phyloP scores from a whole-genome alignment of 2,888 invertebrate species.

The Diadromus collaris region DNA sequence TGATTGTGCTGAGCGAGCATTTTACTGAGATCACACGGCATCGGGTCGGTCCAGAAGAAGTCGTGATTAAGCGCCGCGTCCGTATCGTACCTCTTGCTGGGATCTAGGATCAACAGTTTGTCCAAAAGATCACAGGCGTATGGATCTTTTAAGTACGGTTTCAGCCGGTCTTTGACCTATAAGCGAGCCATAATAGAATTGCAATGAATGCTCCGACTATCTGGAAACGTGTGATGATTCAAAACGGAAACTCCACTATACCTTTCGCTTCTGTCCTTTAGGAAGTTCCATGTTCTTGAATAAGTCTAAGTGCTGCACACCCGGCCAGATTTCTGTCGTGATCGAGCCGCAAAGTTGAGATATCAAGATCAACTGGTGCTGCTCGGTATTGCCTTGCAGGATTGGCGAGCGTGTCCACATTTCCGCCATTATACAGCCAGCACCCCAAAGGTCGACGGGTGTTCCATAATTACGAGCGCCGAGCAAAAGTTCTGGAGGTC shows the following conservation, averaged over 20 bases:
- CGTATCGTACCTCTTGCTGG: constrained; percentile 92
- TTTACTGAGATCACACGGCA: constrained; percentile 94
- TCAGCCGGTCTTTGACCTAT: constrained; percentile 91
- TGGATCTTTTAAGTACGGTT: constrained; percentile 94
- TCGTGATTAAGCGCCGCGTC: constrained; percentile 98
- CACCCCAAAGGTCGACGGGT: constrained; percentile 98
- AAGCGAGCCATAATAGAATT: no score
- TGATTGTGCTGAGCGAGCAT: constrained; percentile 95
- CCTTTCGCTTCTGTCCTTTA: constrained; percentile 92
- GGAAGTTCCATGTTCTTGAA: constrained; percentile 94
- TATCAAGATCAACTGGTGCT: constrained; percentile 96
- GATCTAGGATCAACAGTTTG: constrained; percentile 94
- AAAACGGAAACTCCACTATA: no score
- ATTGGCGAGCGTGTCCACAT: constrained; percentile 99
- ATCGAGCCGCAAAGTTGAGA: constrained; percentile 98
- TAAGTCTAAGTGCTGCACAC: constrained; percentile 93
- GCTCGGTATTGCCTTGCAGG: constrained; percentile 98
- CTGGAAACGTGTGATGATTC: no score
- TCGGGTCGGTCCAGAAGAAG: constrained; percentile 99
- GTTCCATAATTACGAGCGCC: constrained; percentile 98
- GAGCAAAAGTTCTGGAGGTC: constrained; percentile 86
- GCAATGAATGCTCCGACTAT: no score
- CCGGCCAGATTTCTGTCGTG: constrained; percentile 96
- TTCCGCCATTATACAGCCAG: constrained; percentile 99
- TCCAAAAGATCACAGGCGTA: constrained; percentile 97